Percentiles rank a stretch among this genome's conserved stretches.
These are phyloP conservation scores for Halcyon chelicuti DNA, from an alignment of 2,797 vertebrate genomes.

Conservation along the genomic window DNA sequence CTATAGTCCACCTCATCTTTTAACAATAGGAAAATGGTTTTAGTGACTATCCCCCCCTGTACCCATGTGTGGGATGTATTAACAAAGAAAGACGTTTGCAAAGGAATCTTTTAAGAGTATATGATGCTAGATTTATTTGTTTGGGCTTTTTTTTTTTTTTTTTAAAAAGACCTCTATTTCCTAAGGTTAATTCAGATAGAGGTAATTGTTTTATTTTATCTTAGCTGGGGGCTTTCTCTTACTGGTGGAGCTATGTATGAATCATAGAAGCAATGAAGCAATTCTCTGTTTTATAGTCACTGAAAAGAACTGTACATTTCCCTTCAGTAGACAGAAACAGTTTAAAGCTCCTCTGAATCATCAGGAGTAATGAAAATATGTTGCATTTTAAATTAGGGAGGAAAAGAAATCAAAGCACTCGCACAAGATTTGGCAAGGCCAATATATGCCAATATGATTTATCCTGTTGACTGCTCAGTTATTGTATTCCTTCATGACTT, in stretches of 20 bases:
- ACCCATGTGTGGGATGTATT: neutral
- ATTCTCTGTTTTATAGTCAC: slow-evolving; percentile 45
- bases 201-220: slow-evolving; percentile 42
- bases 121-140: neutral
- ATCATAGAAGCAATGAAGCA: slow-evolving; percentile 47
- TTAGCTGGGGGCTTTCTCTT: slow-evolving; percentile 12
- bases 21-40: neutral
- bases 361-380: slow-evolving; percentile 31
- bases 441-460: neutral
- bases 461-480: neutral
- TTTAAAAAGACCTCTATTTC: slow-evolving; percentile 8
- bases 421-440: neutral
- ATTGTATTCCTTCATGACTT: neutral
- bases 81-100: neutral
- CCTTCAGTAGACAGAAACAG: neutral
- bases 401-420: slow-evolving; percentile 34
- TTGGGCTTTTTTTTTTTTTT: neutral
- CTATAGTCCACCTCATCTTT: neutral
- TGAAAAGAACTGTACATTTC: slow-evolving; percentile 23
- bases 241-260: neutral
- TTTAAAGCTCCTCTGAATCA: slow-evolving; percentile 38
- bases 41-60: neutral
- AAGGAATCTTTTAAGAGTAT: neutral
- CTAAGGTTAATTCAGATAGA: slow-evolving; percentile 14
- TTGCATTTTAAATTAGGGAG: slow-evolving; percentile 37